Conservation (phyloP, 2,113 vertebrate species). For the Cisticola juncidis region DNA sequence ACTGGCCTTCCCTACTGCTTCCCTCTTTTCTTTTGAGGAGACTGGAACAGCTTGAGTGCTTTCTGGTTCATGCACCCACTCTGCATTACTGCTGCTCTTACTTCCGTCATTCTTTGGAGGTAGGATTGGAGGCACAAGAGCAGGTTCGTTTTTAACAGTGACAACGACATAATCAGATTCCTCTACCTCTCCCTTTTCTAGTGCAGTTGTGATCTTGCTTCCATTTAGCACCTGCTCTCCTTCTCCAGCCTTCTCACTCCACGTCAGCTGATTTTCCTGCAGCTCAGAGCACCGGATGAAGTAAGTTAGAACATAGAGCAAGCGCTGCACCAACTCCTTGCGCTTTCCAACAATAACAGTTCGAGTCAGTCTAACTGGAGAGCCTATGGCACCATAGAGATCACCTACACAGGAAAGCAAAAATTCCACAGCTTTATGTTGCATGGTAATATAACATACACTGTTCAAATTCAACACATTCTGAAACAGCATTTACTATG, state of each 20-base stretch:
- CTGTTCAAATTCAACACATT: neutral
- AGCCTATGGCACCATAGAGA: constrained; percentile 86
- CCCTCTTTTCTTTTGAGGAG: constrained; percentile 16
- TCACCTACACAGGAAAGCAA: constrained; percentile 72
- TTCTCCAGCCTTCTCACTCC: constrained; percentile 51
- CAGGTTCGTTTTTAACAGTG: constrained; percentile 76
- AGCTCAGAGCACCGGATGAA: constrained; percentile 89
- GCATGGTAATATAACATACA: neutral
- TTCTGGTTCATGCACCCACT: neutral
- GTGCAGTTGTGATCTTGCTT: constrained; percentile 73
- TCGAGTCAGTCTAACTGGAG: constrained; percentile 83
- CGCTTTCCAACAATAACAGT: constrained; percentile 84
- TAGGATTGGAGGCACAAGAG: constrained; percentile 72
- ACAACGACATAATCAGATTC: constrained; percentile 84
- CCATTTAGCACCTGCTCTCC: constrained; percentile 69
- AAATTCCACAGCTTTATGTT: neutral
- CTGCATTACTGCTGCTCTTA: neutral
- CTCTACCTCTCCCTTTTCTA: constrained; percentile 83
- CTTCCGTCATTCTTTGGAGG: constrained; percentile 24
- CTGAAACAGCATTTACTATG: neutral
- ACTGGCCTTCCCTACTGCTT: neutral
- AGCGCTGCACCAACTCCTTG: constrained; percentile 82
- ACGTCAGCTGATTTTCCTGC: constrained; percentile 79
- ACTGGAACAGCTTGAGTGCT: neutral
- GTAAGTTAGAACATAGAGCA: constrained; percentile 82